These are phyloP conservation scores for Marisa cornuarietis DNA, from an alignment of 1,140 invertebrate species.

Conservation along the genomic window DNA sequence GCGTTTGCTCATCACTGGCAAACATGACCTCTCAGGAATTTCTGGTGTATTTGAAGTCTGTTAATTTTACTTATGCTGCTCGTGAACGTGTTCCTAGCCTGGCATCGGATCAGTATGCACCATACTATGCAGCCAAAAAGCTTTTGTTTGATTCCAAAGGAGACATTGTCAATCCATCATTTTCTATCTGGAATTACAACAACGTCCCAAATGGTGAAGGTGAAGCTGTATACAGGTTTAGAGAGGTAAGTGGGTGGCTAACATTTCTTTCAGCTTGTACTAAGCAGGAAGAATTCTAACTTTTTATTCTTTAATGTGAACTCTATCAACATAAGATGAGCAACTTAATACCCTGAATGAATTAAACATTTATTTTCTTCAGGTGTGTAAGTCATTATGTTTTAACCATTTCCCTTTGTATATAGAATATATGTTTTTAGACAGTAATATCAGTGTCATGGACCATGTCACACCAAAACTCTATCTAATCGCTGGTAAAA, in stretches of 20 bases:
- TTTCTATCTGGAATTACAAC: slow-evolving; percentile 60
- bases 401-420: too few species aligned
- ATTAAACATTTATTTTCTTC: too few species aligned
- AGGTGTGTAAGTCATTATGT: too few species aligned
- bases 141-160: slow-evolving; percentile 60
- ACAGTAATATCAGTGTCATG: too few species aligned
- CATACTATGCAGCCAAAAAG: slow-evolving; percentile 59
- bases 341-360: too few species aligned
- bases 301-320: too few species aligned
- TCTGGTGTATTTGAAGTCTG: slow-evolving; percentile 61
- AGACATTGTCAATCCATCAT: slow-evolving; percentile 49
- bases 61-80: slow-evolving; percentile 59
- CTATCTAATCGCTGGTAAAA: too few species aligned
- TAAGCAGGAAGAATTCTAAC: too few species aligned
- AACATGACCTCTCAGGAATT: slow-evolving; percentile 60
- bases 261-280: too few species aligned
- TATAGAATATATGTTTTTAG: too few species aligned
- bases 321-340: too few species aligned
- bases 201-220: slow-evolving; percentile 36
- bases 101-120: slow-evolving; percentile 58
- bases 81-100: slow-evolving; percentile 59
- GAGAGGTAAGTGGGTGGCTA: slow-evolving; percentile 40
- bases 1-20: slow-evolving; percentile 56
- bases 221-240: slow-evolving; percentile 39
- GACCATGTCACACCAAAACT: too few species aligned